Conservation (phyloP, 2,888 invertebrate species). For the Cordilura impudica region DNA sequence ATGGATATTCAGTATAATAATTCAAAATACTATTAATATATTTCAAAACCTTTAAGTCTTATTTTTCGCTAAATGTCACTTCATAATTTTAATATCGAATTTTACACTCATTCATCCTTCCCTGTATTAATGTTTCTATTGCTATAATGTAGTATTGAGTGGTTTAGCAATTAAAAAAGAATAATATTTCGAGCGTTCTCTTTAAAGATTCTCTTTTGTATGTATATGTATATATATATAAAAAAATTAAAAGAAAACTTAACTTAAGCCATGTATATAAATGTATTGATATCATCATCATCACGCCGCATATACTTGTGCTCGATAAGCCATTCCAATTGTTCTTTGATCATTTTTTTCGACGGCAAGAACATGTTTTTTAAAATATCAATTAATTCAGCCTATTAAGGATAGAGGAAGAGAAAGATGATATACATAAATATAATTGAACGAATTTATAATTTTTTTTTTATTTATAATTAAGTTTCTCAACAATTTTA, state of each 20-base stretch:
- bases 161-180: conserved; percentile 30
- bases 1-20: too few species aligned
- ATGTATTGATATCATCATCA: conserved; percentile 98
- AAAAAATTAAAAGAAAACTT: conserved; percentile 25
- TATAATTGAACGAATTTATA: too few species aligned
- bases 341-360: conserved; percentile 99
- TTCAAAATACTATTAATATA: too few species aligned
- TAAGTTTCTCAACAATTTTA: too few species aligned
- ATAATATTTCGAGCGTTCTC: conserved; percentile 33
- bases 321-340: conserved; percentile 99
- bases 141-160: conserved; percentile 23
- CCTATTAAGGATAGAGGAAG: conserved; percentile 77
- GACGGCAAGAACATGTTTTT: conserved; percentile 99
- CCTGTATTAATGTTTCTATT: conserved; percentile 47
- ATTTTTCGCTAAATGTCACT: not conserved
- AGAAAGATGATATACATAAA: conserved; percentile 52
- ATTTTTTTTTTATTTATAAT: too few species aligned
- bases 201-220: conserved; percentile 26
- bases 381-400: conserved; percentile 97
- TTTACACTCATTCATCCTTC: conserved; percentile 36
- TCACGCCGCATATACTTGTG: conserved; percentile 98
- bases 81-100: conserved; percentile 2
- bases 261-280: conserved; percentile 95
- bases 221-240: conserved; percentile 27
- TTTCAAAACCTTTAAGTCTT: conserved; percentile 11